Evolutionary conservation across 2,797 vertebrate species (phyloP).

Genomic region (Pseudochirops corinnae): DNA sequence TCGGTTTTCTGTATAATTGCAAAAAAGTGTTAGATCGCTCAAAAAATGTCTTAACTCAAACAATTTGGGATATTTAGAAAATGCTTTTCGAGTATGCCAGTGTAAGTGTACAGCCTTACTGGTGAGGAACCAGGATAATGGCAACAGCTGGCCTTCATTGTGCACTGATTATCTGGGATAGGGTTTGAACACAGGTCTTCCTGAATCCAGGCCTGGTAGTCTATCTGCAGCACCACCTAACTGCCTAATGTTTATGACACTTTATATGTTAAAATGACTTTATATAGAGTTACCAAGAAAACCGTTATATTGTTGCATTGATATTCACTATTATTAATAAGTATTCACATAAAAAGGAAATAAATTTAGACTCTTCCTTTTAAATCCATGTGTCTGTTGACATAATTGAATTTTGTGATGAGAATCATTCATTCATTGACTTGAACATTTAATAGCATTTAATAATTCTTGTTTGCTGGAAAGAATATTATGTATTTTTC

Average conservation of each 20-base stretch:
- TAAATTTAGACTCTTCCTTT: constrained; percentile 68
- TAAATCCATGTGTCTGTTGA: constrained; percentile 79
- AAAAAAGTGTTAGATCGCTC: constrained; percentile 71
- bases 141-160: background rate
- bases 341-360: constrained; percentile 60
- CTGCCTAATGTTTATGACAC: background rate
- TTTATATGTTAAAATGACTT: background rate
- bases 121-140: background rate
- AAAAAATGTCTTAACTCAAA: constrained; percentile 69
- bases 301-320: background rate
- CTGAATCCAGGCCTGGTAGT: background rate
- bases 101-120: background rate
- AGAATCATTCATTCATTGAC: constrained; percentile 75
- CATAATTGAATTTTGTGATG: constrained; percentile 74
- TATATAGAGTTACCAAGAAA: background rate
- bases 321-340: background rate
- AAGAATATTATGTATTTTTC: constrained; percentile 38
- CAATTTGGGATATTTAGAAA: constrained; percentile 73
- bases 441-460: constrained; percentile 69
- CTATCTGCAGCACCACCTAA: background rate
- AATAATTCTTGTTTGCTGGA: constrained; percentile 70
- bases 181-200: background rate
- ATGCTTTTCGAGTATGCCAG: constrained; percentile 54
- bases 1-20: constrained; percentile 75
- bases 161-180: background rate